Percentiles rank a stretch among this genome's conserved stretches.
Evolutionary conservation across 2,113 vertebrate genomes (phyloP).

Genomic region (Neoarius graeffei): DNA sequence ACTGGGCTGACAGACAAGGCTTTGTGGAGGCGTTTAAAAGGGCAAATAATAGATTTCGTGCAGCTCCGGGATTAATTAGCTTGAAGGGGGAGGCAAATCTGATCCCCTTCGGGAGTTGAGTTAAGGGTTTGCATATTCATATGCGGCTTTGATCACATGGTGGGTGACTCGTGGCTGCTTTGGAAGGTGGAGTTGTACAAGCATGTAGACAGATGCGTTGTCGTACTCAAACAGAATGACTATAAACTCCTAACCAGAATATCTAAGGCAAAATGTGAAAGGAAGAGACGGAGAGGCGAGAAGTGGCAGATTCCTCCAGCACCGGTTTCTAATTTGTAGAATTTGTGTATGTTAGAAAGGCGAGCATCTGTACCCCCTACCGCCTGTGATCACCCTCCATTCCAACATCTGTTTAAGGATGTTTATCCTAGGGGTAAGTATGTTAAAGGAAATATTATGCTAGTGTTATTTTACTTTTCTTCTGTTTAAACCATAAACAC

Average conservation of each 20-base stretch:
- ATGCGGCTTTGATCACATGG: constrained; percentile 37
- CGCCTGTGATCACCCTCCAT: constrained; percentile 64
- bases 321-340: constrained; percentile 74
- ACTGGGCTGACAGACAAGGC: constrained; percentile 29
- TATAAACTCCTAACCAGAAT: not conserved
- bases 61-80: constrained; percentile 46
- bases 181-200: constrained; percentile 21
- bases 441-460: constrained; percentile 76
- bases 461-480: constrained; percentile 75
- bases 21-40: constrained; percentile 44
- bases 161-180: constrained; percentile 14
- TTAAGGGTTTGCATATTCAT: constrained; percentile 46
- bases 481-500: constrained; percentile 70
- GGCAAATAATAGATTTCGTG: constrained; percentile 52
- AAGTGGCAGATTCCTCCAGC: constrained; percentile 38
- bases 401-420: constrained; percentile 75
- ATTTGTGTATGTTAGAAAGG: constrained; percentile 54
- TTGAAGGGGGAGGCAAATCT: constrained; percentile 37
- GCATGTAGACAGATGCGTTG: constrained; percentile 4
- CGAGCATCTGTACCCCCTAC: constrained; percentile 33
- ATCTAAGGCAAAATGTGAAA: not conserved
- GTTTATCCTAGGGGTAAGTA: constrained; percentile 73
- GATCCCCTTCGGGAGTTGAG: constrained; percentile 23
- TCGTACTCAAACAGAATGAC: not conserved
- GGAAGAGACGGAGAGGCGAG: not conserved